phyloP scores from a whole-genome alignment of 2,888 invertebrate species.

The Eilema griseolum region DNA sequence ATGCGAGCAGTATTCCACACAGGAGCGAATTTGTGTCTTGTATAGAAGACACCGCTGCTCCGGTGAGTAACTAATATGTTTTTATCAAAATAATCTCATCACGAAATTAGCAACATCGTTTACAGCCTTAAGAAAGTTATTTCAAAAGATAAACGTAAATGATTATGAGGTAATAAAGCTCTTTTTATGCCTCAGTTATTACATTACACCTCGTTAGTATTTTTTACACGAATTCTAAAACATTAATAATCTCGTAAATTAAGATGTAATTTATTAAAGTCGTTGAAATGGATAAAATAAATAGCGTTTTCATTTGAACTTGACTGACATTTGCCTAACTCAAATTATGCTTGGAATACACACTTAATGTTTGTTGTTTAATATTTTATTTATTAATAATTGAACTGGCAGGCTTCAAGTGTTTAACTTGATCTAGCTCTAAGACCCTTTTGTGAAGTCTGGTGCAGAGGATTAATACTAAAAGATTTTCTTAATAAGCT shows the following conservation, averaged over 20 bases:
- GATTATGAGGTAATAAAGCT: background rate
- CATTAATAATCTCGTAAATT: conserved; percentile 11
- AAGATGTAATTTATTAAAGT: conserved; percentile 7
- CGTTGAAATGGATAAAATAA: conserved; percentile 12
- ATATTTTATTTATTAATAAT: conserved; percentile 9
- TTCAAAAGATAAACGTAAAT: background rate
- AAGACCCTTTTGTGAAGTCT: conserved; percentile 1
- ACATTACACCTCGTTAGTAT: conserved; percentile 5
- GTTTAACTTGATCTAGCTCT: conserved; percentile 7
- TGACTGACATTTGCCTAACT: conserved; percentile 9
- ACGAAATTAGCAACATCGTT: background rate
- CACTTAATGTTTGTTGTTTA: background rate
- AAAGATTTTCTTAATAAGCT: background rate
- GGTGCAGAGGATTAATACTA: background rate
- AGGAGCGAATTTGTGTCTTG: too few relatives aligned
- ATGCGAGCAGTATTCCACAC: too few relatives aligned
- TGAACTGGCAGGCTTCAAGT: background rate
- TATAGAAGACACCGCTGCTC: too few relatives aligned
- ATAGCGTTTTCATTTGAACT: conserved; percentile 6
- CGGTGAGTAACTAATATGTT: background rate
- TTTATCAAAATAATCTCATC: background rate
- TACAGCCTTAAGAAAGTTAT: background rate
- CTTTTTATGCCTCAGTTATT: background rate
- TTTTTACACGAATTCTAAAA: conserved; percentile 2
- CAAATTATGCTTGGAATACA: conserved; percentile 2